A percentile compares a stretch with the other conserved stretches of the same genome.
Conservation (phyloP, 2,113 vertebrate genomes). For the Percopsis transmontana region DNA sequence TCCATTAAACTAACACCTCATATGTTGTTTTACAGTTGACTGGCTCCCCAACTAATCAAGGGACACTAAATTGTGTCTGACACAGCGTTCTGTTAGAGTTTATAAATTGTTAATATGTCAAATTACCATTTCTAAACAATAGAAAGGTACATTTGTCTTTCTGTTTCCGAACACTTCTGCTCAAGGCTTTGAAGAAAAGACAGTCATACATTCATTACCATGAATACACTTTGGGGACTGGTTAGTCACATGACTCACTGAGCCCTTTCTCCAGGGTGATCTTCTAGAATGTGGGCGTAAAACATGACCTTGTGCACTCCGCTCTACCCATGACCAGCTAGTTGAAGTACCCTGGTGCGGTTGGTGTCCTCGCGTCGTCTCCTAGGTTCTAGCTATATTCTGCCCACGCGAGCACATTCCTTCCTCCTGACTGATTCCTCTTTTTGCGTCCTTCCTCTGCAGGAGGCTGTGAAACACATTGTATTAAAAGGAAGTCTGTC, state of each 20-base stretch:
- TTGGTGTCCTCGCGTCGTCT: neutral
- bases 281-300: constrained; percentile 16
- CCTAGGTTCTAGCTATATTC: neutral
- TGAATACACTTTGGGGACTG: constrained; percentile 7
- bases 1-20: too few relatives aligned
- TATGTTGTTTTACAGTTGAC: neutral
- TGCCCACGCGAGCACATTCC: constrained; percentile 14
- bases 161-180: too few relatives aligned
- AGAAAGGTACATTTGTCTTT: too few relatives aligned
- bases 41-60: neutral
- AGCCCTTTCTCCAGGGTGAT: constrained; percentile 3
- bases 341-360: neutral
- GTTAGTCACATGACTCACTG: constrained; percentile 20
- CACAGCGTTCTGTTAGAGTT: too few relatives aligned
- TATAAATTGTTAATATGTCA: too few relatives aligned
- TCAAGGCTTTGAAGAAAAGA: neutral
- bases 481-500: neutral
- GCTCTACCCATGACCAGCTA: neutral
- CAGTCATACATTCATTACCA: neutral
- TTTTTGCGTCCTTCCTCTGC: neutral
- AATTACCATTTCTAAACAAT: too few relatives aligned
- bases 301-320: neutral
- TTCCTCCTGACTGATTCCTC: constrained; percentile 24
- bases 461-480: neutral
- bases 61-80: too few relatives aligned